Evolutionary conservation across 2,113 vertebrate species (phyloP), one percentile per base, ranked within the genome.

Genomic region (Oncorhynchus gorbuscha): DNA sequence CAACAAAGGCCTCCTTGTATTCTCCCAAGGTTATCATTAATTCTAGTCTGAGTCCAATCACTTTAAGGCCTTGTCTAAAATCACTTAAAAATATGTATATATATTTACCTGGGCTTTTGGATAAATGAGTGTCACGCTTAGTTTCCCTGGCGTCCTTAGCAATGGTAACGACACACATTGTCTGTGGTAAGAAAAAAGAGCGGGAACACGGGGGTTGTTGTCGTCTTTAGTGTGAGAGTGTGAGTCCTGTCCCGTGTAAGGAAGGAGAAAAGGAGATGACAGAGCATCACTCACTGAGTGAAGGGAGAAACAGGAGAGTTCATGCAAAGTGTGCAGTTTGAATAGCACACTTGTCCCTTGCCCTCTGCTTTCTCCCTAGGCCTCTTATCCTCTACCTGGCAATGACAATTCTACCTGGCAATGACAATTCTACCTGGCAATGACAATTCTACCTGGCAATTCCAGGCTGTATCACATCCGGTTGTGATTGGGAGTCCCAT

Each of bases 61-160:
- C 94, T 96, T 96, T 95, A 95, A 93, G 85, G 84, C 77, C 79
- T 70, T 76, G 28, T 4, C 48, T 67, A 28, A 89, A 85, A 81
- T 66, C 75, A 81, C 82, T 80, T 1, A 0, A 28, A 28, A 28
- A 28, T 28, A 28, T 28, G 3, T 28, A 28, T 28, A 28, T 28
- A 28, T 28, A 28, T 28, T 90, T 96, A 96, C 94, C 95, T 96
- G 94, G 85, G 90, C 84, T 89, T 89, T 92, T 87, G 84, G 88
- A 84, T 93, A 93, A 86, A 83, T 77, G 89, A 90, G 5, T 35
- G 35, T 35, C 35, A 35, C 6, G 35, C 35, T 35, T 35, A 35
- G 84, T 89, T 87, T 92, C 86, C 4, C 92, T 92, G 91, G 92
- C 81, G 82, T 94, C 94, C 83, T 90, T 94, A 89, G 94, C 93